Conservation (phyloP, 2,113 vertebrate species). For the Sialia sialis region DNA sequence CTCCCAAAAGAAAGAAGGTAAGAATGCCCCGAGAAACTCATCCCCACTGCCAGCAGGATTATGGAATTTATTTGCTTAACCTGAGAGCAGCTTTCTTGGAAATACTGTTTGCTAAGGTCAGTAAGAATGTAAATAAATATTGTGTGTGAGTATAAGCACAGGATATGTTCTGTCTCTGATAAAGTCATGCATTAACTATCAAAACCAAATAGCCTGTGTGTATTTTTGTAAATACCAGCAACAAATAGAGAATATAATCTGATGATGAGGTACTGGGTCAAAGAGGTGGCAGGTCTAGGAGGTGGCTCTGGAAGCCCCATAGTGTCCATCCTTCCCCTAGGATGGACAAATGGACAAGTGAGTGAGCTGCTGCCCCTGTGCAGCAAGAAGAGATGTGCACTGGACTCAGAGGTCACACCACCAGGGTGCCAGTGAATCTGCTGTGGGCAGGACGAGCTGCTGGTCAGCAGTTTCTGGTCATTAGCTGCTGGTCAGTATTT, state of each 20-base stretch:
- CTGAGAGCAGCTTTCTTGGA: constrained; percentile 17
- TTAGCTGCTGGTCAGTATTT: too few relatives aligned
- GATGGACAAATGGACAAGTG: background rate
- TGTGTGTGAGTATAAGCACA: background rate
- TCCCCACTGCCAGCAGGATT: background rate
- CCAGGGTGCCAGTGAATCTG: rapidly evolving
- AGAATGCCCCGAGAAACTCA: background rate
- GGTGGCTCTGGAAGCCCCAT: background rate
- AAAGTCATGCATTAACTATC: background rate
- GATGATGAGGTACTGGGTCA: background rate
- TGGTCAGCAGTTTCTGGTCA: background rate
- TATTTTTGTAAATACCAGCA: background rate
- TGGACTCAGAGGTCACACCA: background rate
- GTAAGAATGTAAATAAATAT: constrained; percentile 37
- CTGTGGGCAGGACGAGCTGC: background rate
- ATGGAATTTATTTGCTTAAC: background rate
- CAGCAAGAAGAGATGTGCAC: background rate
- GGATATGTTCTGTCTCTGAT: background rate
- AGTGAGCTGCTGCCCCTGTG: background rate
- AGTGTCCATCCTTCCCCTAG: background rate
- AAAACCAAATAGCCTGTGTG: background rate
- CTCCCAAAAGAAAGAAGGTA: background rate
- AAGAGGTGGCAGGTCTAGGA: background rate
- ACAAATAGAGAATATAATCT: background rate
- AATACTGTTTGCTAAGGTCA: background rate